Conservation (phyloP, 2,888 invertebrate species). For the Caenorhabditis auriculariae region DNA sequence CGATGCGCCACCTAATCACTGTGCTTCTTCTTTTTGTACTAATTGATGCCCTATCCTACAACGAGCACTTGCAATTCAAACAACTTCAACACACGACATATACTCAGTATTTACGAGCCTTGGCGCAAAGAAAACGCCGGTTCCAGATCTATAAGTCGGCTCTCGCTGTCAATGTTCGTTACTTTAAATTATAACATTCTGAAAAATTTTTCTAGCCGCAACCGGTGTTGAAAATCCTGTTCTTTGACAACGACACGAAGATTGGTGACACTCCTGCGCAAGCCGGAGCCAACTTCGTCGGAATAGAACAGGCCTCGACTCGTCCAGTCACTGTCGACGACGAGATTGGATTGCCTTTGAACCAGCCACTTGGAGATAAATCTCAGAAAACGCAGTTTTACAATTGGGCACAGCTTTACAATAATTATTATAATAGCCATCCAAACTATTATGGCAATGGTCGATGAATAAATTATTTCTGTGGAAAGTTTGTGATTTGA, state of each 20-base stretch:
- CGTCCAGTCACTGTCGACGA: conserved; percentile 31
- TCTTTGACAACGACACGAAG: conserved; percentile 25
- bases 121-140: conserved; percentile 12
- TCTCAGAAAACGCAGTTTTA: conserved; percentile 21
- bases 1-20: too few species aligned
- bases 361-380: conserved; percentile 24
- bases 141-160: too few species aligned
- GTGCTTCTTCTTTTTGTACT: background rate
- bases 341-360: conserved; percentile 35
- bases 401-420: too few species aligned
- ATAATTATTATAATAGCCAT: too few species aligned
- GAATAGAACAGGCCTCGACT: background rate
- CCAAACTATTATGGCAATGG: too few species aligned
- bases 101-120: conserved; percentile 15
- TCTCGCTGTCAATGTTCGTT: too few species aligned
- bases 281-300: background rate
- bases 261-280: conserved; percentile 11
- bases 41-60: conserved; percentile 8
- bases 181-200: conserved; percentile 12
- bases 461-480: too few species aligned
- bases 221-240: conserved; percentile 20
- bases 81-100: conserved; percentile 21
- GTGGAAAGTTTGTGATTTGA: too few species aligned
- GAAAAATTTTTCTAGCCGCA: conserved; percentile 18
- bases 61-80: conserved; percentile 21